These are phyloP conservation scores for Parasteatoda tepidariorum DNA, from an alignment of 1,140 invertebrate species.

Conservation along the genomic window DNA sequence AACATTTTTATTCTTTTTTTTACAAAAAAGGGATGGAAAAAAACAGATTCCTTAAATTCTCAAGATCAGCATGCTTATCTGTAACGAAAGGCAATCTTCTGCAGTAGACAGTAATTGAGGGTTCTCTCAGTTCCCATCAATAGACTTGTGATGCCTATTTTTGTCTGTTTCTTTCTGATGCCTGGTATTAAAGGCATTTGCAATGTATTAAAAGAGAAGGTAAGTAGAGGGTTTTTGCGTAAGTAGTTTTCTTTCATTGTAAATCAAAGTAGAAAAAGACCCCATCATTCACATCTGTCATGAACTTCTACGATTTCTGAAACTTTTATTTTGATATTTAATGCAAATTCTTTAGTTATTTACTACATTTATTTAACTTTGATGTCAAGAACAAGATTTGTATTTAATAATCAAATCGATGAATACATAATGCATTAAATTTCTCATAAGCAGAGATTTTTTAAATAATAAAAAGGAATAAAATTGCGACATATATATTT, in stretches of 20 bases:
- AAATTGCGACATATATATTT: too few relatives aligned
- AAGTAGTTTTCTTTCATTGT: constrained; percentile 19
- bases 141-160: background rate
- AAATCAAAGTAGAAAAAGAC: background rate
- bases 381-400: too few relatives aligned
- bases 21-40: background rate
- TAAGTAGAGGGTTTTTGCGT: background rate
- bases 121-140: constrained; percentile 4
- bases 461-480: too few relatives aligned
- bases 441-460: too few relatives aligned
- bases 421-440: too few relatives aligned
- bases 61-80: background rate
- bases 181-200: constrained; percentile 24
- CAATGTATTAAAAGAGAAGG: constrained; percentile 21
- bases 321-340: too few relatives aligned
- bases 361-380: too few relatives aligned
- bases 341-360: too few relatives aligned
- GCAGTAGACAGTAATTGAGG: constrained; percentile 31
- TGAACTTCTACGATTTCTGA: too few relatives aligned
- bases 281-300: background rate
- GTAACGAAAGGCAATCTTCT: constrained; percentile 24
- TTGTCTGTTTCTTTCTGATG: constrained; percentile 4
- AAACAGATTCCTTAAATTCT: background rate
- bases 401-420: too few relatives aligned
- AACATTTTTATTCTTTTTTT: background rate